Percentiles rank a stretch among this genome's conserved stretches.
These are phyloP conservation scores for Bibio marci DNA, from an alignment of 2,888 invertebrate genomes.

Conservation along the genomic window DNA sequence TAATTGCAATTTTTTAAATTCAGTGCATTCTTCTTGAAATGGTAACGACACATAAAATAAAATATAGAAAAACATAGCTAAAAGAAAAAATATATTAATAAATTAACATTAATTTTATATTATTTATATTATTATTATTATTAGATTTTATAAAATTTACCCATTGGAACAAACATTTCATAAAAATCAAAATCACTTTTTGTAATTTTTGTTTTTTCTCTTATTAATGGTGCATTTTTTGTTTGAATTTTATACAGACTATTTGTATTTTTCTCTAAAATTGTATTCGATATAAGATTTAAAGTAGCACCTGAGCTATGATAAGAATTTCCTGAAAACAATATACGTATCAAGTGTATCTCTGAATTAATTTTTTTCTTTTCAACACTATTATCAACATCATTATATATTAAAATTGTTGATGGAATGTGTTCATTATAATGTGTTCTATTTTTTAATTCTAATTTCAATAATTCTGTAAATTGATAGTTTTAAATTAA, in stretches of 20 bases:
- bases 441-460: conserved; percentile 19
- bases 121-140: too few relatives aligned
- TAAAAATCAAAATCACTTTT: conserved; percentile 3
- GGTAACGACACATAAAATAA: conserved; percentile 40
- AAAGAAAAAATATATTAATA: conserved; percentile 2
- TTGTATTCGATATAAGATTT: conserved; percentile 32
- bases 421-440: conserved; percentile 24
- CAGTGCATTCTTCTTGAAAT: conserved; percentile 39
- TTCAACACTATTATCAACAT: conserved; percentile 4
- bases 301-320: conserved; percentile 35
- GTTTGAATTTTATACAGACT: conserved; percentile 15
- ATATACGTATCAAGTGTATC: conserved; percentile 17
- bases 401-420: conserved; percentile 14
- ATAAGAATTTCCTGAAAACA: conserved; percentile 31
- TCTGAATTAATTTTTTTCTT: conserved; percentile 2
- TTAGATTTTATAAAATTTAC: too few relatives aligned
- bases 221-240: conserved; percentile 16
- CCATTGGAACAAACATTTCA: conserved; percentile 2
- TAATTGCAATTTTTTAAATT: conserved; percentile 48
- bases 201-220: conserved; percentile 2
- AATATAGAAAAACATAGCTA: conserved; percentile 23
- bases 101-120: too few relatives aligned
- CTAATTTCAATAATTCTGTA: conserved; percentile 17
- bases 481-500: not conserved
- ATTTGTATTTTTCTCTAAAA: conserved; percentile 5